Conservation (phyloP, 2,888 invertebrate species). For the Synergus itoensis region DNA sequence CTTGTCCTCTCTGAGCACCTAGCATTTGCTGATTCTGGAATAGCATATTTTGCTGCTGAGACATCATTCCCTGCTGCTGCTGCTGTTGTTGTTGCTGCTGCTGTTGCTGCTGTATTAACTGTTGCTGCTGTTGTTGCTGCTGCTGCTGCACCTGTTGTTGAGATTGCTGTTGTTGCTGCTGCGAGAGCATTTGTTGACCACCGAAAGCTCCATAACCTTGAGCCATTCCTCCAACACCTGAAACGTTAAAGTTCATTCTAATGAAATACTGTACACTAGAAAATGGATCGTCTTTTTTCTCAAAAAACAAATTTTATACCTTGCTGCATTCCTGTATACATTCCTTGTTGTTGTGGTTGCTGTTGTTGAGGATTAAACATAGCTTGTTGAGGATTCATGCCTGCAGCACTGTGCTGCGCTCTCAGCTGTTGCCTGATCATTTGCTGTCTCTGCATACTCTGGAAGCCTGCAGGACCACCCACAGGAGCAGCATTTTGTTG, state of each 20-base stretch:
- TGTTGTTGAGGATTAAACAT: conserved; percentile 79
- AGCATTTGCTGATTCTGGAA: conserved; percentile 81
- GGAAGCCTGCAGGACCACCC: conserved; percentile 72
- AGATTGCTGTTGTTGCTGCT: conserved; percentile 65
- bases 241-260: conserved; percentile 13
- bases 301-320: conserved; percentile 54
- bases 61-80: conserved; percentile 75
- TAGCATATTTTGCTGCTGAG: conserved; percentile 74
- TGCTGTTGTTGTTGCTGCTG: conserved; percentile 75
- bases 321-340: conserved; percentile 83
- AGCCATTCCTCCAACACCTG: conserved; percentile 77
- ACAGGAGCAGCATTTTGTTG: conserved; percentile 69
- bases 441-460: conserved; percentile 77
- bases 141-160: conserved; percentile 68
- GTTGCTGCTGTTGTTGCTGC: conserved; percentile 72
- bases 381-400: conserved; percentile 77
- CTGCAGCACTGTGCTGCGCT: conserved; percentile 76
- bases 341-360: conserved; percentile 79
- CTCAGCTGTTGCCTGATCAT: conserved; percentile 76
- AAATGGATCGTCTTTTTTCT: too few relatives aligned
- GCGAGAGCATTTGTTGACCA: conserved; percentile 78
- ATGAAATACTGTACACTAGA: too few relatives aligned
- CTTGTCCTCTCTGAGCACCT: conserved; percentile 81
- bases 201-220: conserved; percentile 84
- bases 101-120: conserved; percentile 74